Evolutionary conservation across 2,113 vertebrate genomes (phyloP), one percentile per base, ranked within the genome.

Genomic region (Genyomyrus donnyi): DNA sequence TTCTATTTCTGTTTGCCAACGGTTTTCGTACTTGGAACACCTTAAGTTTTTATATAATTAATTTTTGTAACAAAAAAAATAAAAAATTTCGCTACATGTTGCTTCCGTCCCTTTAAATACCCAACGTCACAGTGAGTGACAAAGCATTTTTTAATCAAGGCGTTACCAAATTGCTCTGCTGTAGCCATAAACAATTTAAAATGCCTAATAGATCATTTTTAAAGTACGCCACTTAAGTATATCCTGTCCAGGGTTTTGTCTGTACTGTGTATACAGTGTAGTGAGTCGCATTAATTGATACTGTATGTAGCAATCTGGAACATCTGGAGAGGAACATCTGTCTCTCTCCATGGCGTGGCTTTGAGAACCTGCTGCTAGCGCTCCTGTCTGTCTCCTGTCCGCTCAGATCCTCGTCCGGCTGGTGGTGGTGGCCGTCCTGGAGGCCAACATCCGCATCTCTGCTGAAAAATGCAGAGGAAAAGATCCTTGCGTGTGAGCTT

Each of bases 381-480:
- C 58, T n/a, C 24, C 58, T 62, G 58, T 62, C 58, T 66, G 58
- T 31, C 10, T 31, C 27, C 62, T 31, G n/a, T 70, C 27, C 10
- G 0, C 10, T 70, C 62, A 70, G 62, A 31, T 70, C 62, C n/a
- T 13, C 62, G 10, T 70, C 62, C 2, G 10, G 62, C 27, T 70
- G 62, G n/a, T 70, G 62, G 62, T 70, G 62, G 62, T 70, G 62
- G 62, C 62, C 27, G 3, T 70, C 62, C n/a, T 70, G 62, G 62
- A 70, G 62, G 10, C 62, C 62, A 27, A 70, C 62, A 3, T 70
- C 62, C 27, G 94, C 95, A 93, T 95, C 95, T 42, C 95, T 95
- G 31, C 92, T 96, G 91, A 96, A 95, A 93, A 94, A 94, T 88
- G 94, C 95, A 52, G 96, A 96, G 92, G 91, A 94, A 84, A 94